Base-by-base conservation (phyloP, 2,888 invertebrate genomes). In the Priocnemis perturbator region DNA sequence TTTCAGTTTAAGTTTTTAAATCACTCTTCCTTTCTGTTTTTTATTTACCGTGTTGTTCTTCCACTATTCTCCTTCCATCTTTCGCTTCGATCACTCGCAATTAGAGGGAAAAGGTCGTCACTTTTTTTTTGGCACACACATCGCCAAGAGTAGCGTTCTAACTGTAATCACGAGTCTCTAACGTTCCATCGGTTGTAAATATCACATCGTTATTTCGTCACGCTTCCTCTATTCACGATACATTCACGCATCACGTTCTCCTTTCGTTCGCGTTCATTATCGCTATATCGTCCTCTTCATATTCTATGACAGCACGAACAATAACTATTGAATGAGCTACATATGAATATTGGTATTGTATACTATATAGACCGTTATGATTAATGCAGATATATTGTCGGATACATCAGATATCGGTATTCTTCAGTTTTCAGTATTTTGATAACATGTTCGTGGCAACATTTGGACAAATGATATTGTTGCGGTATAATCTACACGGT, bases 311-410 rank as follows among this genome's bases (percentile, higher is more conserved):
- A 61, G 61, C 67, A 64, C 59, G 75, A 73, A 67, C 63, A 70
- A 69, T 73, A 74, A 67, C 74, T 79, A 73, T 56, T 69, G 73
- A 80, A 74, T 78, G 78, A 82, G 75, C 79, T 83, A 84, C 69
- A 60, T 80, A 81, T 76, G 76, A 81, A 68, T 79, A 77, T 60
- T 71, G 77, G 71, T 79, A 77, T 50, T 72, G 78, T 64, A 60
- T 78, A 72, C 76, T 78, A n/a, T n/a, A n/a, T n/a, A 78, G 77
- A 83, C 81, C 77, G 81, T 78, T 73, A 77, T 69, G 67, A 74
- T 79, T 82, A 81, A 76, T 82, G 74, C 79, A 80, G 76, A 81
- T 80, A 80, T 84, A 84, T 84, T 84, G 84, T 84, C 84, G 78
- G 74, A 79, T 79, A 77, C 72, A 74, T 77, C 73, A 66, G 69